Conservation (phyloP, 2,888 invertebrate species). For the Hermaeophaga mercurialis region DNA sequence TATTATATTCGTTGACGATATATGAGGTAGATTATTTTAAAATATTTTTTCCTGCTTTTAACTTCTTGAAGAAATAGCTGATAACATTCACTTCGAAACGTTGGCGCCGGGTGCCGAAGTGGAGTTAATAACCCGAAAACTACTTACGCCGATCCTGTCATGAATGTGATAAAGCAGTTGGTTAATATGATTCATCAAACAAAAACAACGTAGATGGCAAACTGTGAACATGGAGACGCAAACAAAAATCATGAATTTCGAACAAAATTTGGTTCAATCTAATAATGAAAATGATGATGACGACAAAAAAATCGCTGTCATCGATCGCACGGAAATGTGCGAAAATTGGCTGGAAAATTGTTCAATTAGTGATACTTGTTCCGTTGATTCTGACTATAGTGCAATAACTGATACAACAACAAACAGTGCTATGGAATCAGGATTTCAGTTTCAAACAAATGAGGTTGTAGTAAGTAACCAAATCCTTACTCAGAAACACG, state of each 20-base stretch:
- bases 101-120: too few species aligned
- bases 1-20: too few species aligned
- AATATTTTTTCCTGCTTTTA: too few species aligned
- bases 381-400: conserved; percentile 22
- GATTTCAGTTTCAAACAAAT: conserved; percentile 28
- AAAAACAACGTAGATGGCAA: not conserved
- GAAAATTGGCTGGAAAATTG: conserved; percentile 32
- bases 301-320: too few species aligned
- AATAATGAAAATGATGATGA: not conserved
- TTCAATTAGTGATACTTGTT: conserved; percentile 19
- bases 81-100: too few species aligned
- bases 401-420: conserved; percentile 26
- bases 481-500: conserved; percentile 7
- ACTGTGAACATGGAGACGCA: conserved; percentile 9
- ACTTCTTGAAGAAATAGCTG: too few species aligned
- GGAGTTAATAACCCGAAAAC: too few species aligned
- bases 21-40: too few species aligned
- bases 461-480: conserved; percentile 17
- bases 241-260: not conserved
- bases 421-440: conserved; percentile 36
- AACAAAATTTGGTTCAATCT: not conserved
- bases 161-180: not conserved
- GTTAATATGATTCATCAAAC: conserved; percentile 1
- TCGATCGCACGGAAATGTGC: conserved; percentile 26
- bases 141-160: conserved; percentile 3